A percentile compares a stretch with the other conserved stretches of the same genome.
Conservation (phyloP, 2,113 vertebrate genomes). For the Recurvirostra avosetta region DNA sequence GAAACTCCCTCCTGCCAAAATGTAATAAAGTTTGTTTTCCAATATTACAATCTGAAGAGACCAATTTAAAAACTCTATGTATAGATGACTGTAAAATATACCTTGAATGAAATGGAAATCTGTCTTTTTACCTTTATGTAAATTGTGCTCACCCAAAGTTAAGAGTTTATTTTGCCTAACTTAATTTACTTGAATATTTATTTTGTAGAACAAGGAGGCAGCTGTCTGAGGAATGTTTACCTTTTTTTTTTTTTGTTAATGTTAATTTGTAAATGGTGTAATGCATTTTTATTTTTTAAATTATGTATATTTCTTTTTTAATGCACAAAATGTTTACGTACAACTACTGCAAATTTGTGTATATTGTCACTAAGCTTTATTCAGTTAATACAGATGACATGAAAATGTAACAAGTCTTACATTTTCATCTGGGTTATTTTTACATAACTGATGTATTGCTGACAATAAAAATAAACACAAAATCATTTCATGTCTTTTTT, state of each 20-base stretch:
- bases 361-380: slow-evolving; percentile 84
- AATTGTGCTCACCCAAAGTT: slow-evolving; percentile 55
- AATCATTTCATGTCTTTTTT: slow-evolving; percentile 61
- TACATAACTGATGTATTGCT: slow-evolving; percentile 84
- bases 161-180: slow-evolving; percentile 71
- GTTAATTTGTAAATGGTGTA: slow-evolving; percentile 86
- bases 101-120: slow-evolving; percentile 55
- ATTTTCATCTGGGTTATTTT: slow-evolving; percentile 92
- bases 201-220: slow-evolving; percentile 72
- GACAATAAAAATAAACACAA: slow-evolving; percentile 84
- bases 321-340: slow-evolving; percentile 86
- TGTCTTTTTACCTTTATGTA: slow-evolving; percentile 68
- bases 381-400: slow-evolving; percentile 78
- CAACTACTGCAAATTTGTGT: slow-evolving; percentile 83
- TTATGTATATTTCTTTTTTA: slow-evolving; percentile 89
- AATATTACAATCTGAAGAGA: slow-evolving; percentile 38
- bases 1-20: slow-evolving; percentile 34
- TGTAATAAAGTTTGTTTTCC: slow-evolving; percentile 21
- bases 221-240: slow-evolving; percentile 82
- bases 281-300: slow-evolving; percentile 87
- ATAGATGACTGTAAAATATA: slow-evolving; percentile 65
- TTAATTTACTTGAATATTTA: slow-evolving; percentile 79
- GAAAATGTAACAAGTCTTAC: slow-evolving; percentile 75
- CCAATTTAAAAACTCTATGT: slow-evolving; percentile 23
- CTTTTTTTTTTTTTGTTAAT: slow-evolving; percentile 75